Evolutionary conservation across 1,140 invertebrate genomes (phyloP).

Genomic region (Diabrotica undecimpunctata): DNA sequence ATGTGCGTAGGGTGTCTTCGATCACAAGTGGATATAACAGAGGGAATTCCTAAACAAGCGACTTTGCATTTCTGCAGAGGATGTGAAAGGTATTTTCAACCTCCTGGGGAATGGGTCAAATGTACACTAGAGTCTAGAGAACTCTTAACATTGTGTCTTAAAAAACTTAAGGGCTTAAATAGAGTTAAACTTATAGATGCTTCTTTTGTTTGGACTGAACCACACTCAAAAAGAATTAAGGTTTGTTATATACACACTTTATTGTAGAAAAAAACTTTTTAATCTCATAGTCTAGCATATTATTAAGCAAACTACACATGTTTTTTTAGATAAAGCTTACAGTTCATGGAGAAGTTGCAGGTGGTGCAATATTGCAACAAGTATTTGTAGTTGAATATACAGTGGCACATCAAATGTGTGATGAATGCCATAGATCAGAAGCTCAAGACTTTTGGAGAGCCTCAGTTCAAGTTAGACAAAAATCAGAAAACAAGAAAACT

Average conservation of each 20-base stretch:
- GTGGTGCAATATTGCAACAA: slow-evolving; percentile 81
- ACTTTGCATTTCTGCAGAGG: slow-evolving; percentile 85
- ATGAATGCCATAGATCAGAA: slow-evolving; percentile 93
- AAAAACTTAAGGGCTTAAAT: slow-evolving; percentile 89
- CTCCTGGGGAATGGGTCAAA: slow-evolving; percentile 86
- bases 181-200: slow-evolving; percentile 92
- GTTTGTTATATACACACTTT: background rate
- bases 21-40: slow-evolving; percentile 89
- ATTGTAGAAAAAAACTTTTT: no score
- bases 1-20: slow-evolving; percentile 95
- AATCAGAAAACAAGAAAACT: slow-evolving; percentile 93
- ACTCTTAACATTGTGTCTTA: slow-evolving; percentile 86
- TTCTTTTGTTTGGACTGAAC: slow-evolving; percentile 97
- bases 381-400: slow-evolving; percentile 93
- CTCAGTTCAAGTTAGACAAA: slow-evolving; percentile 80
- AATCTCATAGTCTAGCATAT: no score
- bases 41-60: slow-evolving; percentile 93
- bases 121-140: slow-evolving; percentile 91
- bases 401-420: slow-evolving; percentile 92
- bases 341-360: slow-evolving; percentile 91
- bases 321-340: slow-evolving; percentile 80
- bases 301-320: background rate
- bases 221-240: slow-evolving; percentile 97
- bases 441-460: slow-evolving; percentile 98
- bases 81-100: slow-evolving; percentile 93